phyloP scores from a whole-genome alignment of 1,140 invertebrate genomes.

The Micrasema minimum region DNA sequence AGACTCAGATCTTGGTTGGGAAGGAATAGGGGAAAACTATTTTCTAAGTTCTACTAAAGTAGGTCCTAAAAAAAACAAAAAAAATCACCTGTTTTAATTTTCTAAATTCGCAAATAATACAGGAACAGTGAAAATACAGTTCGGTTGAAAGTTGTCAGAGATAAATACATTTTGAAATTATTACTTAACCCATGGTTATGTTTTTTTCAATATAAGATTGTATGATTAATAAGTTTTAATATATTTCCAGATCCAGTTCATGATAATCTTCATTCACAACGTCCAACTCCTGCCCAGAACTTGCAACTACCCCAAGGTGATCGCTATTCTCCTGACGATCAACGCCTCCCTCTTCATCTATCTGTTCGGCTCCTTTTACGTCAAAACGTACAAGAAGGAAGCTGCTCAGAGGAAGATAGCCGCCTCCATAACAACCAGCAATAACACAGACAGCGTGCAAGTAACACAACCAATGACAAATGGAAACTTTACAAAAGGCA shows the following conservation, averaged over 20 bases:
- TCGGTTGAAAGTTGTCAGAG: too few species aligned
- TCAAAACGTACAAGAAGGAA: conserved; percentile 71
- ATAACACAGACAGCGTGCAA: not conserved
- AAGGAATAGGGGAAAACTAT: too few species aligned
- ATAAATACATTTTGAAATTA: too few species aligned
- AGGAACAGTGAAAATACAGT: too few species aligned
- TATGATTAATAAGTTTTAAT: too few species aligned
- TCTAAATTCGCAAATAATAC: too few species aligned
- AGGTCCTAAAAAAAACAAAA: too few species aligned
- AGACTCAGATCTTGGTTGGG: too few species aligned
- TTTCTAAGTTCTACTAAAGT: too few species aligned
- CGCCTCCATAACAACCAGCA: not conserved
- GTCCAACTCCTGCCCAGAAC: conserved; percentile 66
- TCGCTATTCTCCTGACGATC: conserved; percentile 72
- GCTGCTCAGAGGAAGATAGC: not conserved
- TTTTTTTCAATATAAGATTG: too few species aligned
- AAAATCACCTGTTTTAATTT: too few species aligned
- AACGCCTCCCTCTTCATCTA: conserved; percentile 82
- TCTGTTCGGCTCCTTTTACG: conserved; percentile 84
- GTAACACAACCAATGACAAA: not conserved
- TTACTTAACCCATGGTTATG: too few species aligned
- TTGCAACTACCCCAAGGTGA: conserved; percentile 71
- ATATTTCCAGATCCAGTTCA: conserved; percentile 80
- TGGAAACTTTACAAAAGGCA: not conserved
- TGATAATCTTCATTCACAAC: conserved; percentile 75